phyloP scores from a whole-genome alignment of 2,888 invertebrate genomes.

The Elegia similella region DNA sequence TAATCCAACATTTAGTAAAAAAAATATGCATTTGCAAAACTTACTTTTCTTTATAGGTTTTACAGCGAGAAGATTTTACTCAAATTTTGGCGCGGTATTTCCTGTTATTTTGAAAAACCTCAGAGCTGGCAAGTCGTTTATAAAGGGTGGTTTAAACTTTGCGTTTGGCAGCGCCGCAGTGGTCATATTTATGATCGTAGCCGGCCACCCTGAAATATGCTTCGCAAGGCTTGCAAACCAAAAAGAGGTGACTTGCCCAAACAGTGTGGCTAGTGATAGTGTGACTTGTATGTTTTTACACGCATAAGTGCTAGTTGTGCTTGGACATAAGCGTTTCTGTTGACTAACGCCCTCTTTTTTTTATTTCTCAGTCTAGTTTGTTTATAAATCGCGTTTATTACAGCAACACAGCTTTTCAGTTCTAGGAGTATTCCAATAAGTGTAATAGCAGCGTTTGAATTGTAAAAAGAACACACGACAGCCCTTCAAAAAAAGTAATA shows the following conservation, averaged over 20 bases:
- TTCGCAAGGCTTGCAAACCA: background rate
- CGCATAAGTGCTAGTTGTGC: background rate
- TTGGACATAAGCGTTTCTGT: background rate
- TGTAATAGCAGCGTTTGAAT: too few species aligned
- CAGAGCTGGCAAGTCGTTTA: slow-evolving; percentile 11
- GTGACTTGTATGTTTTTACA: background rate
- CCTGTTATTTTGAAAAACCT: slow-evolving; percentile 7
- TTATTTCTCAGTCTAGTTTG: too few species aligned
- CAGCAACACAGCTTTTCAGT: too few species aligned
- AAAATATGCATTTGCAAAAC: too few species aligned
- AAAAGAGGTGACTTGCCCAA: background rate
- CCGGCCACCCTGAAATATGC: slow-evolving; percentile 5
- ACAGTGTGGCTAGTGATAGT: background rate
- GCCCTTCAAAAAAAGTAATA: too few species aligned
- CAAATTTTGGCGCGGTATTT: slow-evolving; percentile 2
- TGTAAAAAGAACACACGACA: too few species aligned
- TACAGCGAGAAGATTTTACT: background rate
- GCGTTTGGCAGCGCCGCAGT: slow-evolving; percentile 41
- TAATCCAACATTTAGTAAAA: background rate
- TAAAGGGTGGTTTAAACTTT: slow-evolving; percentile 30
- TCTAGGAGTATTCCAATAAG: too few species aligned
- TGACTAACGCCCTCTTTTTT: background rate
- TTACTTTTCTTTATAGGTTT: too few species aligned
- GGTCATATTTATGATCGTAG: slow-evolving; percentile 46
- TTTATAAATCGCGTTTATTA: too few species aligned